phyloP scores from a whole-genome alignment of 2,797 vertebrate species.

The Coccyzus lansbergi region DNA sequence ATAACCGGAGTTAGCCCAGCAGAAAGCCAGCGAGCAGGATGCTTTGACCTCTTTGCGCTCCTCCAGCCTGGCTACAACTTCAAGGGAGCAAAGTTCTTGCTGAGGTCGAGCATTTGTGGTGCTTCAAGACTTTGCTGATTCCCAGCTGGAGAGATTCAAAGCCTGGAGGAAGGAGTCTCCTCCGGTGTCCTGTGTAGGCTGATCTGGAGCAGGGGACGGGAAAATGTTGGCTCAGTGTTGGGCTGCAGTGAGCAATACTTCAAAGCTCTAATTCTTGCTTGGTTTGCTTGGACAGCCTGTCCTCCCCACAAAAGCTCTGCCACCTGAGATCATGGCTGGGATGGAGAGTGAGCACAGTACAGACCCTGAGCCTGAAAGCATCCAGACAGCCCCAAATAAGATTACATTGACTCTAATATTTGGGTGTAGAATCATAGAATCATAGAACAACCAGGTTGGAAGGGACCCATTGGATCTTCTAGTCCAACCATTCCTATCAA shows the following conservation, averaged over 20 bases:
- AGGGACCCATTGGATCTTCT: too few relatives aligned
- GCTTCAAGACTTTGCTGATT: not conserved
- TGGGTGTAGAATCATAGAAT: too few relatives aligned
- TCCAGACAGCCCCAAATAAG: not conserved
- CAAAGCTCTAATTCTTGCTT: not conserved
- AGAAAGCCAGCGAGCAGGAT: fast-evolving
- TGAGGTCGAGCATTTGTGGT: too few relatives aligned
- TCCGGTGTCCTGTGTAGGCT: not conserved
- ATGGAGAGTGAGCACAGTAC: not conserved
- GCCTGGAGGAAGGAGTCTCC: not conserved
- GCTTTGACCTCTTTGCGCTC: not conserved
- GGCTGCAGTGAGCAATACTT: too few relatives aligned
- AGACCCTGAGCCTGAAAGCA: not conserved
- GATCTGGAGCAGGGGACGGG: not conserved
- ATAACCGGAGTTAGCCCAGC: not conserved
- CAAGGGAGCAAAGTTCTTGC: not conserved
- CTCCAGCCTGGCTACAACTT: not conserved
- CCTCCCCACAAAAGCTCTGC: not conserved
- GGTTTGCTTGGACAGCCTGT: not conserved
- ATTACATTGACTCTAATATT: not conserved
- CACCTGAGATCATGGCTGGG: not conserved
- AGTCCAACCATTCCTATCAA: too few relatives aligned
- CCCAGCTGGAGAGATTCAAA: not conserved
- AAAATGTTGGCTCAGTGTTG: not conserved
- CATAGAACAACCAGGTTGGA: too few relatives aligned